Conservation (phyloP, 2,113 vertebrate species). For the Atractosteus spatula region DNA sequence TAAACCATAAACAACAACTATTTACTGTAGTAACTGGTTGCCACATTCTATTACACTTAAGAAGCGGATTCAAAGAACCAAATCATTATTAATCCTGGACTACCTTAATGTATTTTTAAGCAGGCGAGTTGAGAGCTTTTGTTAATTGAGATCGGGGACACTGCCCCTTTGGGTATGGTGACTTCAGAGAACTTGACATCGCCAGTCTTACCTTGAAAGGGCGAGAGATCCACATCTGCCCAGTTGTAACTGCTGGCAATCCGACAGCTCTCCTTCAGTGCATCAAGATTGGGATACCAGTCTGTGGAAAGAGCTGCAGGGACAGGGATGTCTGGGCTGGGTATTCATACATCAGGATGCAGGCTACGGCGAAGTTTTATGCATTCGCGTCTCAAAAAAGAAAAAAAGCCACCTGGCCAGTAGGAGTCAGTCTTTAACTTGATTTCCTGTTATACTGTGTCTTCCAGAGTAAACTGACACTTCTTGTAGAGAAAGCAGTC, state of each 20-base stretch:
- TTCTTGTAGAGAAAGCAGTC: too few relatives aligned
- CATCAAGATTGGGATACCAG: slow-evolving; percentile 82
- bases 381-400: neutral
- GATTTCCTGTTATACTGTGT: neutral
- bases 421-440: slow-evolving; percentile 53
- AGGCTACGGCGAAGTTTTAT: neutral
- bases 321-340: slow-evolving; percentile 31
- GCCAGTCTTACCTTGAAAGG: slow-evolving; percentile 75
- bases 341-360: slow-evolving; percentile 1
- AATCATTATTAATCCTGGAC: too few relatives aligned
- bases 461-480: neutral
- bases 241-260: slow-evolving; percentile 85
- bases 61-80: too few relatives aligned
- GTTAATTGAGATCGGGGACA: too few relatives aligned
- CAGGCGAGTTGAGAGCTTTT: too few relatives aligned
- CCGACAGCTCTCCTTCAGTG: slow-evolving; percentile 83
- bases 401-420: slow-evolving; percentile 36
- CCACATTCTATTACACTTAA: too few relatives aligned
- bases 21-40: too few relatives aligned
- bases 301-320: slow-evolving; percentile 68
- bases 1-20: too few relatives aligned
- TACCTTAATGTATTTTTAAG: too few relatives aligned
- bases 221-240: slow-evolving; percentile 83
- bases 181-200: too few relatives aligned
- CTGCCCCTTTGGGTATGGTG: too few relatives aligned